Conservation (phyloP, 2,888 invertebrate species). For the Hemithea aestivaria region DNA sequence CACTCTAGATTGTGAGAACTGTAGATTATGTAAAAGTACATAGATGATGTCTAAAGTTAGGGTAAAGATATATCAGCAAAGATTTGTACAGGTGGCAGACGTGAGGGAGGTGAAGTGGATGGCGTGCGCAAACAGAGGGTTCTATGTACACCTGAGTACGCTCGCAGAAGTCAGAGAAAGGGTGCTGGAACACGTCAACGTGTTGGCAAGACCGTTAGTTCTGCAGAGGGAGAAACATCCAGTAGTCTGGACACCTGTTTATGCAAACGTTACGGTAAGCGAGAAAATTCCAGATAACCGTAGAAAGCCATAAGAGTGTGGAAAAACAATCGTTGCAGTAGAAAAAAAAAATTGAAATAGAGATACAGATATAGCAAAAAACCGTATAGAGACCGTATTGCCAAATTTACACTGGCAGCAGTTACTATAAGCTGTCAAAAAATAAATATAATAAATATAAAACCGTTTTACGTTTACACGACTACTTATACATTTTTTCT, state of each 20-base stretch:
- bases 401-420: too few relatives aligned
- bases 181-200: constrained; percentile 96
- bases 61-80: constrained; percentile 28
- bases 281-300: too few relatives aligned
- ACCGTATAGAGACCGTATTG: too few relatives aligned
- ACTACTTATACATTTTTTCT: too few relatives aligned
- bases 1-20: constrained; percentile 5
- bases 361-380: too few relatives aligned
- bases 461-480: too few relatives aligned
- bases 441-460: too few relatives aligned
- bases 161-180: constrained; percentile 98
- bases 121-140: constrained; percentile 98
- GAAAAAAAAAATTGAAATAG: too few relatives aligned
- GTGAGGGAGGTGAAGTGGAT: constrained; percentile 97
- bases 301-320: too few relatives aligned
- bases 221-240: constrained; percentile 90
- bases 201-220: constrained; percentile 97
- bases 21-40: not conserved
- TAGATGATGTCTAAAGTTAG: not conserved
- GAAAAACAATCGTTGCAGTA: too few relatives aligned
- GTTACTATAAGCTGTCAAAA: too few relatives aligned
- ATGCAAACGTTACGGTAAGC: constrained; percentile 92
- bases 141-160: constrained; percentile 97
- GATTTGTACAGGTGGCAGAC: constrained; percentile 84
- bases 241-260: constrained; percentile 98